Evolutionary conservation across 2,888 invertebrate genomes (phyloP), one percentile per base, ranked within the genome.

Genomic region (Orthonychiurus folsomi): DNA sequence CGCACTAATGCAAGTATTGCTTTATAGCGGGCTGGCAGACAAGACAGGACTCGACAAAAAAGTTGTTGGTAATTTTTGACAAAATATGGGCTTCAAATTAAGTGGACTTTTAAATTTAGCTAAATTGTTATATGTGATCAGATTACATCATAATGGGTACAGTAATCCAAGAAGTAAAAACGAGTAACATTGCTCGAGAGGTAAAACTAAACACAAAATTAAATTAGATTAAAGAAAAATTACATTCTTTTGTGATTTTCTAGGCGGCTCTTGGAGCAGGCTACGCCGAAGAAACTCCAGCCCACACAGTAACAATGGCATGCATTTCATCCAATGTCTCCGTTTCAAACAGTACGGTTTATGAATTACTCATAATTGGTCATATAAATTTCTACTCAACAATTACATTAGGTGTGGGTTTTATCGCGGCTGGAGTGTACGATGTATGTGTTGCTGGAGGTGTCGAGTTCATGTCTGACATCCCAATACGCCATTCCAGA

Each of bases 291-390:
- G 85, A 83, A 74, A 94, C 90, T 5, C 99, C 99, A 1, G 88
- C 93, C 0, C 95, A 99, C 76, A 99, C 99, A 0, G 97, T 99
- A 59, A 96, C 97, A 53, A 93, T 96, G 89, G 99, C 99, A 9
- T 99, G 99, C 76, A 99, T 99, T 71, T 96, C 96, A 20, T 90
- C 96, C 27, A 99, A 97, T 80, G 87, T 85, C 73, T 85, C 85
- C 50, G 80, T 86, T 60, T 83, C 85, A 1, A 81, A 84, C 68
- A 9, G 37, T 37, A 37, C 5, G 37, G 5, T 37, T 15, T 9
- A 15, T 9, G 9, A 37, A 15, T 37, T 37, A 37, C 37, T 9
- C 37, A 9, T 15, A 37, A 37, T 37, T 37, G 5, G 37, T 5
- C 15, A 15, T 9, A 37, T 9, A 37, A 37, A 37, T 9, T 37